Percentiles rank a stretch among this genome's conserved stretches.
Evolutionary conservation across 2,888 invertebrate species (phyloP).

Genomic region (Acleris laterana): DNA sequence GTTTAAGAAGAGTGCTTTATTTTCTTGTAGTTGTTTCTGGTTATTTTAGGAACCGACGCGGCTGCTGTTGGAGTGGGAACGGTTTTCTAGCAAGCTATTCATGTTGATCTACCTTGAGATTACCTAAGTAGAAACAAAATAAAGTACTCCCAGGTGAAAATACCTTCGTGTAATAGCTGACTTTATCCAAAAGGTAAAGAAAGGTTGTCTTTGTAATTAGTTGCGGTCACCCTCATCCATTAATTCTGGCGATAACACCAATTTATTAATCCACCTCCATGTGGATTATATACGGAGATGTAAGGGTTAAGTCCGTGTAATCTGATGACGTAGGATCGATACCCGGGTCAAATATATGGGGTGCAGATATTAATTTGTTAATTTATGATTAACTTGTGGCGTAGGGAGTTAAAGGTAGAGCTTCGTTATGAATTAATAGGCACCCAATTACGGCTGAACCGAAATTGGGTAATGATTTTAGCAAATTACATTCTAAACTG

Average conservation of each 20-base stretch:
- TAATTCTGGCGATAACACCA: slow-evolving; percentile 11
- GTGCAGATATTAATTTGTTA: neutral
- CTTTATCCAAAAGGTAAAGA: neutral
- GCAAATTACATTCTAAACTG: no score
- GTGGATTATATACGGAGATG: slow-evolving; percentile 2
- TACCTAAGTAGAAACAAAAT: no score
- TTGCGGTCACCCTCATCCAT: slow-evolving; percentile 16
- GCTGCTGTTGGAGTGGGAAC: neutral
- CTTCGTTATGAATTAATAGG: no score
- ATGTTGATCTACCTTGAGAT: neutral
- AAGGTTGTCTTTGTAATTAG: neutral
- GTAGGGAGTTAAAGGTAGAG: no score
- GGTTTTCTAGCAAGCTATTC: neutral
- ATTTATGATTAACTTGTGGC: no score
- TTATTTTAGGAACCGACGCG: neutral
- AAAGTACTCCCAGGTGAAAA: no score
- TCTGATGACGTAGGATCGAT: slow-evolving; percentile 1
- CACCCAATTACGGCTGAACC: no score
- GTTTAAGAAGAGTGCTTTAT: slow-evolving; percentile 1
- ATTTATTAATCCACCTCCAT: slow-evolving; percentile 17
- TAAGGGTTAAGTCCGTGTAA: slow-evolving; percentile 1
- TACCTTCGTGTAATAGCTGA: neutral
- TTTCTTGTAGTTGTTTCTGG: neutral
- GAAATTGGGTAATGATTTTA: no score
- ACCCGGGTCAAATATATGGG: neutral